Conservation (phyloP, 30 jellyfish, hydroid and myxozoan genomes). For the Turritopsis dohrnii region DNA sequence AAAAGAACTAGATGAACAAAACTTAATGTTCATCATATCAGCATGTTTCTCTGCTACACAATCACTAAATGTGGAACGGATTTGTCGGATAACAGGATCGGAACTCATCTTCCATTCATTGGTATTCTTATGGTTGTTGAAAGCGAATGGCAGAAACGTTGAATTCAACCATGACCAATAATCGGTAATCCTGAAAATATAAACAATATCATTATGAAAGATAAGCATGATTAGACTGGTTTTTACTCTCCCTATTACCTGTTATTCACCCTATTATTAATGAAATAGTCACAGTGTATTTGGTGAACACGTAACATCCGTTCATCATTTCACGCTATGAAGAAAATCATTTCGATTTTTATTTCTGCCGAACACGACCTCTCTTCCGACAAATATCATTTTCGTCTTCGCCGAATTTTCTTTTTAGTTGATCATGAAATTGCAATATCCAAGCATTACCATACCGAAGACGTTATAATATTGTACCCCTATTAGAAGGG, state of each 20-base stretch:
- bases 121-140: not conserved
- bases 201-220: not conserved
- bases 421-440: no score
- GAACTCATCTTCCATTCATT: conserved; percentile 52
- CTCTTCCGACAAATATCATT: no score
- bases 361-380: no score
- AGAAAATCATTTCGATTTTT: no score
- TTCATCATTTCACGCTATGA: no score
- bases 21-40: conserved; percentile 19
- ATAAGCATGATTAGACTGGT: not conserved
- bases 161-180: conserved; percentile 73
- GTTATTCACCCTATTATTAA: no score
- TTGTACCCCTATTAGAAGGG: no score
- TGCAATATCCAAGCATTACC: no score
- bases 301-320: no score
- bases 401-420: no score
- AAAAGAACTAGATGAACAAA: conserved; percentile 27
- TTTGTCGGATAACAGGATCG: conserved; percentile 48
- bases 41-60: conserved; percentile 38
- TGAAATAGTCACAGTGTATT: no score
- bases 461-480: no score
- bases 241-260: not conserved
- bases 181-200: conserved; percentile 36
- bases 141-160: conserved; percentile 12
- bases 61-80: conserved; percentile 31